phyloP scores from a whole-genome alignment of 2,113 vertebrate species.

The Leucosticte australis region DNA sequence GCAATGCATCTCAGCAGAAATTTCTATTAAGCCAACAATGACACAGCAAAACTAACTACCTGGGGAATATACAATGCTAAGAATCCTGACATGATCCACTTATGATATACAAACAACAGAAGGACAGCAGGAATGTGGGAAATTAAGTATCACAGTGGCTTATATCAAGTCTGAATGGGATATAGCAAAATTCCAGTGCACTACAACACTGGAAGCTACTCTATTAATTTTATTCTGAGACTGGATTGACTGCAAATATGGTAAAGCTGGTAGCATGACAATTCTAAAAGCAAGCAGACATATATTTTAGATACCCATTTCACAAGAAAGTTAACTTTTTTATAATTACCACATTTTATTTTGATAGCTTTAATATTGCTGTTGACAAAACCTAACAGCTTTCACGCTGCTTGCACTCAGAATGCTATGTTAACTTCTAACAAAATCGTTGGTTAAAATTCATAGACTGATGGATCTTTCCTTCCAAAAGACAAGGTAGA shows the following conservation, averaged over 20 bases:
- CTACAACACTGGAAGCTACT: background rate
- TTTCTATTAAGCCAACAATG: background rate
- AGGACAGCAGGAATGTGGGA: background rate
- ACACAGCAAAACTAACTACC: background rate
- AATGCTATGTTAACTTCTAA: background rate
- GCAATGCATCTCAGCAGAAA: background rate
- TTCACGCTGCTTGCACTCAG: background rate
- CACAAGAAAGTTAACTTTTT: background rate
- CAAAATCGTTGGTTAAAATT: background rate
- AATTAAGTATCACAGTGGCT: background rate
- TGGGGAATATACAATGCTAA: background rate
- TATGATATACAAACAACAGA: background rate
- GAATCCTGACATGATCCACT: background rate
- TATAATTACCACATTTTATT: background rate
- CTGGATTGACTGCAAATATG: background rate
- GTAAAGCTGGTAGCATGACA: background rate
- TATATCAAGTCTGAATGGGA: background rate
- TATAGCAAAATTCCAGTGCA: background rate
- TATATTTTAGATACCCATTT: background rate
- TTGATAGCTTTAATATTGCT: background rate
- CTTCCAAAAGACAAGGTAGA: background rate
- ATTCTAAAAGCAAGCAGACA: background rate
- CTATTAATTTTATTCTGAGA: background rate
- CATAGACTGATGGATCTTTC: rapidly evolving
- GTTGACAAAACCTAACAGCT: background rate